A percentile compares a stretch with the other conserved stretches of the same genome.
Conservation (phyloP, 2,888 invertebrate species). For the Netelia inedita region DNA sequence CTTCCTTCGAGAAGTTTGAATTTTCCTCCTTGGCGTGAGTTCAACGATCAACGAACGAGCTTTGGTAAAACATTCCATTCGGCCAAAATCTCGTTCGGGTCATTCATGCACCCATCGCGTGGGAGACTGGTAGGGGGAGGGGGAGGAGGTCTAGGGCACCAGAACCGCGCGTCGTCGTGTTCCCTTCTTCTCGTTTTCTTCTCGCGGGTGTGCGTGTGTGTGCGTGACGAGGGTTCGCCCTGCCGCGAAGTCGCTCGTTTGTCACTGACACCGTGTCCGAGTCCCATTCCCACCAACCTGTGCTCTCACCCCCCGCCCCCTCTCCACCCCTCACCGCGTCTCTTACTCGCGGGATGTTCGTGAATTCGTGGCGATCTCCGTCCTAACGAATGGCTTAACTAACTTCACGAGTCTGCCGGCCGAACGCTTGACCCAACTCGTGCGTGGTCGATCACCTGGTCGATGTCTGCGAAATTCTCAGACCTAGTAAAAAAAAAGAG, state of each 20-base stretch:
- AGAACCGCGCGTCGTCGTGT: conserved; percentile 41
- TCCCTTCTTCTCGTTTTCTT: conserved; percentile 61
- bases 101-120: conserved; percentile 71
- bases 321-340: not conserved
- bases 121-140: too few relatives aligned
- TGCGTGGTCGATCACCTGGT: conserved; percentile 52
- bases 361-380: conserved; percentile 66
- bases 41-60: conserved; percentile 13
- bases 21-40: conserved; percentile 7
- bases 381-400: conserved; percentile 77
- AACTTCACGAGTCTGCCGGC: conserved; percentile 63
- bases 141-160: not conserved
- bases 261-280: conserved; percentile 77
- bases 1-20: conserved; percentile 23
- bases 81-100: conserved; percentile 74
- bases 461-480: conserved; percentile 29
- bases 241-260: conserved; percentile 77
- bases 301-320: not conserved
- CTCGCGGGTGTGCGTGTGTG: not conserved
- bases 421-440: conserved; percentile 37
- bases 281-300: conserved; percentile 39
- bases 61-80: conserved; percentile 79
- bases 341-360: conserved; percentile 41
- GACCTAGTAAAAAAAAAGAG: not conserved
- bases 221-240: conserved; percentile 74